phyloP scores from a whole-genome alignment of 1,140 invertebrate species.

The Rhagoletis pomonella region DNA sequence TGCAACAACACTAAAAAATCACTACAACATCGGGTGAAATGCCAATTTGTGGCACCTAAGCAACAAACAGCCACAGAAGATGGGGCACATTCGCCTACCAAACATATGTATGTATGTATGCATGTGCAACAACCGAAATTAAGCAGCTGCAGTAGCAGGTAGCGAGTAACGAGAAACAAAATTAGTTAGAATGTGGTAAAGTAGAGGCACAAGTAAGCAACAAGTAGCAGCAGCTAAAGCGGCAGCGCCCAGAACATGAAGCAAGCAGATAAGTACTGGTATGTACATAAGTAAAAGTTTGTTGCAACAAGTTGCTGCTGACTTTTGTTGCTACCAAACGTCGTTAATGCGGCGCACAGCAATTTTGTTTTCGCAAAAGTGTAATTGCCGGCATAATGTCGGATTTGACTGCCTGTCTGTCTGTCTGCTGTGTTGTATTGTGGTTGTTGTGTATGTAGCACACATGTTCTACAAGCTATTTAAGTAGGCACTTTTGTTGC shows the following conservation, averaged over 20 bases:
- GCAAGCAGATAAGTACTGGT: slow-evolving; percentile 11
- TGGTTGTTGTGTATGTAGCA: not conserved
- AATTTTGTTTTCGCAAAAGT: slow-evolving; percentile 45
- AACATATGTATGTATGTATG: not conserved
- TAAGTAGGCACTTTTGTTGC: not conserved
- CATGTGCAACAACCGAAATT: not conserved
- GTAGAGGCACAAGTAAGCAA: not conserved
- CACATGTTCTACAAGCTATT: slow-evolving; percentile 22
- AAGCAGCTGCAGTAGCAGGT: not conserved
- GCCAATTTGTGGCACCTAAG: slow-evolving; percentile 32
- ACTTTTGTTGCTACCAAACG: not conserved
- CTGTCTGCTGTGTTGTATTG: not conserved
- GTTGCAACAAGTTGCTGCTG: slow-evolving; percentile 36
- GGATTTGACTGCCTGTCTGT: not conserved
- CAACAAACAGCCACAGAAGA: not conserved
- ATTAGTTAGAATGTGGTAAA: not conserved
- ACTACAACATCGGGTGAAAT: not conserved
- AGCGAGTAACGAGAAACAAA: not conserved
- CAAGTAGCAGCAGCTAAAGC: slow-evolving; percentile 1
- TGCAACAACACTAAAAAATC: not conserved
- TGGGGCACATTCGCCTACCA: not conserved
- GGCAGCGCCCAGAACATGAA: not conserved
- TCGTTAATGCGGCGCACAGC: not conserved
- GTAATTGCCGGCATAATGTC: slow-evolving; percentile 41
- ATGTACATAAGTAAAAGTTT: not conserved